Evolutionary conservation across 2,888 invertebrate genomes (phyloP), one percentile per base, ranked within the genome.

Genomic region (Caenorhabditis auriculariae): DNA sequence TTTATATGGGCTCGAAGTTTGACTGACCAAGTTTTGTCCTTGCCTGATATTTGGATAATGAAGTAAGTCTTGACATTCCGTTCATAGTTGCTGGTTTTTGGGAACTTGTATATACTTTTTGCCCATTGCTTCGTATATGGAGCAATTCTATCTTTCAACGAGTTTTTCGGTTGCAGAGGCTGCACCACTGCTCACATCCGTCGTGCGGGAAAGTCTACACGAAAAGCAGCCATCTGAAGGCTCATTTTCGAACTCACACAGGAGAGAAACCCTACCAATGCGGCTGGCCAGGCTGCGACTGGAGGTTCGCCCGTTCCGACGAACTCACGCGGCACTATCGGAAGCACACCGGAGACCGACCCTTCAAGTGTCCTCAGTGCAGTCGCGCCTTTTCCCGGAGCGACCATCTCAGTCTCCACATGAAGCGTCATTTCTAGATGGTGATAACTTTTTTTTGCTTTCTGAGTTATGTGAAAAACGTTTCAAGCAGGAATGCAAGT

Each of bases 311-410:
- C n/a, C 61, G 73, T 48, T 70, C 70, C 2, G 73, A 74, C 27
- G 73, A 74, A 49, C 58, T 74, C 37, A 74, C 73, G 32, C 60
- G 72, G 24, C 82, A 81, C 52, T 72, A 72, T 43, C 70, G 82
- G 17, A 86, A 85, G 70, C 85, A 85, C 74, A 85, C 85, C 3
- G 85, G 88, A 0, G 87, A 87, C 76, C 82, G 87, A 46, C 88
- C 88, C 1, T 88, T 88, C 83, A 86, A 87, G 78, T 88, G 88
- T 76, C 83, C 85, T 32, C 83, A 87, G 38, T 88, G 88, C 78
- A 86, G 87, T 62, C 82, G 88, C 15, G 86, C 87, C 24, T 88
- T 88, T 82, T 86, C 87, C 35, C 82, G 88, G 43, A 87, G 87
- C 29, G 88, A 88, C 79, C 88, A 88, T 73, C 83, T 88, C 12